These are phyloP conservation scores for Pachycephala philippinensis DNA, from an alignment of 2,113 vertebrate genomes.

Conservation along the genomic window DNA sequence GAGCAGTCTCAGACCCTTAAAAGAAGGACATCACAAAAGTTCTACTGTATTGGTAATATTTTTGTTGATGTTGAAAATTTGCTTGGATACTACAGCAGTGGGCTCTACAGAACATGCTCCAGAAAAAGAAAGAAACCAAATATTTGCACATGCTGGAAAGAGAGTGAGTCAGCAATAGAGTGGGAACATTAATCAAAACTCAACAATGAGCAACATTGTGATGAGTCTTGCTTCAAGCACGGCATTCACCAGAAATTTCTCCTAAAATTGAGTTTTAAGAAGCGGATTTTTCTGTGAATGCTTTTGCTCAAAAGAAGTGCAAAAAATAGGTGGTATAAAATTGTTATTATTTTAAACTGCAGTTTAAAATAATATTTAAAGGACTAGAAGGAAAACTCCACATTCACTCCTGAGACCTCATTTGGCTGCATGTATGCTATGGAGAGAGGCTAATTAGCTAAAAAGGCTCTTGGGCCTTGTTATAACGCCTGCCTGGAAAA, in stretches of 20 bases:
- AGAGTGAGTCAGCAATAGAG: constrained; percentile 30
- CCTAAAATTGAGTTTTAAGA: background rate
- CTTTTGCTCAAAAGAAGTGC: background rate
- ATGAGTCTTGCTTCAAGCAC: background rate
- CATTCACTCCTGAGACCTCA: background rate
- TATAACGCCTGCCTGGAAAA: constrained; percentile 13
- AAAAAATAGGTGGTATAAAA: background rate
- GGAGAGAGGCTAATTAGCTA: background rate
- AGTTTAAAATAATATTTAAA: background rate
- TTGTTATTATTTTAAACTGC: background rate
- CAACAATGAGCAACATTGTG: constrained; percentile 3
- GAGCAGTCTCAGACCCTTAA: background rate
- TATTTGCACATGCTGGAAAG: constrained; percentile 28
- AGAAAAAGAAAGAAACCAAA: constrained; percentile 30
- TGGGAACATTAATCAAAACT: background rate
- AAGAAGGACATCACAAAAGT: background rate
- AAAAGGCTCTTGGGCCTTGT: background rate
- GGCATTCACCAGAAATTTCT: background rate
- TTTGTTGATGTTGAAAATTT: constrained; percentile 34
- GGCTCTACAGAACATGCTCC: background rate
- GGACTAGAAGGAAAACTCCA: background rate
- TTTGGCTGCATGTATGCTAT: background rate
- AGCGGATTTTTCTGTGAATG: background rate
- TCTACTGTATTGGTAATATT: background rate
- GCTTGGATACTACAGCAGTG: constrained; percentile 20